These are phyloP conservation scores for Oryctes rhinoceros DNA, from an alignment of 1,140 invertebrate species.

Conservation along the genomic window DNA sequence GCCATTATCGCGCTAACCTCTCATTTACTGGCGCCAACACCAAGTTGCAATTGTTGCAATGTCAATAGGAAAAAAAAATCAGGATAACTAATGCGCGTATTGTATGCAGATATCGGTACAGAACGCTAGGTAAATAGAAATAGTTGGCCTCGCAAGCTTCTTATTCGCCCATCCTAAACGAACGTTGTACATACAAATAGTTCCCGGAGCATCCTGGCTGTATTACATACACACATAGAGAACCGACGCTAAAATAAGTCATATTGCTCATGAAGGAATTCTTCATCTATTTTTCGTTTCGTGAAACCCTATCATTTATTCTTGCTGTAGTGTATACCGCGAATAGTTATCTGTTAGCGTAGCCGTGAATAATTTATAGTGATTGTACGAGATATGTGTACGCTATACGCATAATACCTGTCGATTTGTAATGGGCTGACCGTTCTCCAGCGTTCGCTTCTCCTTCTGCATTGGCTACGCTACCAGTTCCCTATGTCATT, in stretches of 20 bases:
- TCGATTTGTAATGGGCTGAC: conserved; percentile 5
- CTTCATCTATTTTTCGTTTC: neutral
- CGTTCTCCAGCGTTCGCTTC: neutral
- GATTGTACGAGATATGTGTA: neutral
- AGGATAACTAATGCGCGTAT: too few species aligned
- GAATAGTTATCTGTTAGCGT: too few species aligned
- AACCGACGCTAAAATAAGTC: neutral
- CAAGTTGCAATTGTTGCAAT: too few species aligned
- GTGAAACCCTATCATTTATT: neutral
- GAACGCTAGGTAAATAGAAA: neutral
- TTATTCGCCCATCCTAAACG: too few species aligned
- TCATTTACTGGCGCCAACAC: too few species aligned
- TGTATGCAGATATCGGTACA: neutral
- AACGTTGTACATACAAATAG: neutral
- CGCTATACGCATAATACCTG: neutral
- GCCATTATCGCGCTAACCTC: too few species aligned
- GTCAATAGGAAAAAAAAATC: too few species aligned
- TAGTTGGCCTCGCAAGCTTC: too few species aligned
- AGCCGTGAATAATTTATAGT: neutral
- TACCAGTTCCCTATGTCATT: conserved; percentile 18
- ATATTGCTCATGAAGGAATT: neutral
- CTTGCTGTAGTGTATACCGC: neutral
- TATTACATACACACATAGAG: neutral
- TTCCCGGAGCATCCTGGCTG: neutral
- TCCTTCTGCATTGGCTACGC: neutral